A percentile compares a stretch with the other conserved stretches of the same genome.
phyloP scores from a whole-genome alignment of 35 echinoderm and acorn worm genomes.

The Heliocidaris tuberculata region DNA sequence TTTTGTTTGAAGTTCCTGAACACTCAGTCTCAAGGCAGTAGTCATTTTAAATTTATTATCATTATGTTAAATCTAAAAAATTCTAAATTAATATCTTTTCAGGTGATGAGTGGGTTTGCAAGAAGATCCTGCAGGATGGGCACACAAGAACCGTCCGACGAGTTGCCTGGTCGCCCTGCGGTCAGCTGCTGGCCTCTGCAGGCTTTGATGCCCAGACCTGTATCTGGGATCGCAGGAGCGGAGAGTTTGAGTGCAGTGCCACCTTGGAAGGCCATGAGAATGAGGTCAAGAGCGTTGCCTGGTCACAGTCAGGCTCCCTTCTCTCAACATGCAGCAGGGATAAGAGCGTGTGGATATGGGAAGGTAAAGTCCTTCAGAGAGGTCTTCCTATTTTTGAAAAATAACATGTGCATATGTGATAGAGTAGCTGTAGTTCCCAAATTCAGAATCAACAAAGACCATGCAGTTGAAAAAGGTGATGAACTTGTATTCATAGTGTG shows the following conservation, averaged over 20 bases:
- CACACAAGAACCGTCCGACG: conserved; percentile 84
- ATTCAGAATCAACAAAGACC: too few relatives aligned
- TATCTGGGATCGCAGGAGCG: conserved; percentile 84
- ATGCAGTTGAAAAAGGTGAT: too few relatives aligned
- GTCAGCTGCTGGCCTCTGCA: conserved; percentile 82
- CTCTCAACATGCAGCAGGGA: conserved; percentile 94
- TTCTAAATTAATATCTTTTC: background rate
- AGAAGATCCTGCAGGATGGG: conserved; percentile 81
- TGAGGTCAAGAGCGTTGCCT: conserved; percentile 91
- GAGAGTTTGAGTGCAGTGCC: conserved; percentile 94
- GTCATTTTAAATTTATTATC: too few relatives aligned
- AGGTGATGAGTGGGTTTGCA: conserved; percentile 88
- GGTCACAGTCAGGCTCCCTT: conserved; percentile 83
- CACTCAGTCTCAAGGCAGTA: too few relatives aligned
- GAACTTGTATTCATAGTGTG: too few relatives aligned
- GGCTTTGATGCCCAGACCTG: conserved; percentile 99
- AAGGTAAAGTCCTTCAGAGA: conserved; percentile 59
- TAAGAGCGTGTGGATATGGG: conserved; percentile 98
- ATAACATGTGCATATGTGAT: too few relatives aligned
- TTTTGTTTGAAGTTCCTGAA: too few relatives aligned
- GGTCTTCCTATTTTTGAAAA: too few relatives aligned
- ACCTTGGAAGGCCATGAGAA: conserved; percentile 98
- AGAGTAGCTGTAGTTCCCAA: too few relatives aligned
- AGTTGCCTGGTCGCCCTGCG: conserved; percentile 93
- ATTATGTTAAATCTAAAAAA: too few relatives aligned